A percentile compares a stretch with the other conserved stretches of the same genome.
phyloP scores from a whole-genome alignment of 2,797 vertebrate species.

The Siniperca scherzeri region DNA sequence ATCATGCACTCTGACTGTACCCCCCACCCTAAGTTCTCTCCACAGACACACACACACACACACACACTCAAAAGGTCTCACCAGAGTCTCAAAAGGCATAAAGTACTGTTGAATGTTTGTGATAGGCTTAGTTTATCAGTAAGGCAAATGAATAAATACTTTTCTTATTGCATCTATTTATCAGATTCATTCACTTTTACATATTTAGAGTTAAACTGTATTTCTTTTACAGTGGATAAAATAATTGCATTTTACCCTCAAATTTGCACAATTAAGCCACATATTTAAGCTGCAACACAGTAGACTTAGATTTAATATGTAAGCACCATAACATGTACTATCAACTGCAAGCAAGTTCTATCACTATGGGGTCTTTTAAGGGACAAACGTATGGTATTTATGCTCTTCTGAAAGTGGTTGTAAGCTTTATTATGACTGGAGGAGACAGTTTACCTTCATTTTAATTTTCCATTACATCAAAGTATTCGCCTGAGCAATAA shows the following conservation, averaged over 20 bases:
- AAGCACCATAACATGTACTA: neutral
- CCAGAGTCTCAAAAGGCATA: neutral
- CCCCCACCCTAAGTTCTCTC: slow-evolving; percentile 6
- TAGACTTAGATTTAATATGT: neutral
- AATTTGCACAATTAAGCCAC: neutral
- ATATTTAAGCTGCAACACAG: neutral
- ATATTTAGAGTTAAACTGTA: neutral
- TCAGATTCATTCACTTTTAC: neutral
- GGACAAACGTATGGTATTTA: slow-evolving; percentile 27
- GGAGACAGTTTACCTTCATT: slow-evolving; percentile 46
- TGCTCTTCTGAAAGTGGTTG: slow-evolving; percentile 26
- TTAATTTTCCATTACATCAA: slow-evolving; percentile 57
- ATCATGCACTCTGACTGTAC: slow-evolving; percentile 41
- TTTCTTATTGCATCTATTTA: neutral
- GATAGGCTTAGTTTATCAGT: neutral
- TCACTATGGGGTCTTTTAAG: slow-evolving; percentile 22
- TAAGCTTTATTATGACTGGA: slow-evolving; percentile 40
- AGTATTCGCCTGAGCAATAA: slow-evolving; percentile 38
- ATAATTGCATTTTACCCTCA: neutral
- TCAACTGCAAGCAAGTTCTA: neutral
- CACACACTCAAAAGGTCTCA: neutral
- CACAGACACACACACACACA: slow-evolving; percentile 8
- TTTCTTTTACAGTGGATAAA: neutral
- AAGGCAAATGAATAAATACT: neutral
- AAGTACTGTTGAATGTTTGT: neutral